Percentiles rank a stretch among this genome's conserved stretches.
These are phyloP conservation scores for Apis mellifera DNA, from an alignment of 1,140 invertebrate species.

Conservation along the genomic window Amel_HAv3.1 CM009936.2:12449001-12449500, in stretches of 20 bases:
- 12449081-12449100: too few species aligned
- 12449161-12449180: background rate
- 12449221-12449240: background rate
- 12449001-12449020: too few species aligned
- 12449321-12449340: background rate
- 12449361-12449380: too few species aligned
- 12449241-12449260: background rate
- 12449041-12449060: too few species aligned
- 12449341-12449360: too few species aligned
- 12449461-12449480: slow-evolving; percentile 28
- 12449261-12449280: too few species aligned
- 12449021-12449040: too few species aligned
- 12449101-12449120: too few species aligned
- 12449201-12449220: background rate
- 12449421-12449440: slow-evolving; percentile 37
- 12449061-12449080: too few species aligned
- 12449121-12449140: too few species aligned
- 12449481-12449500: too few species aligned
- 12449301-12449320: slow-evolving; percentile 20
- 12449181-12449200: slow-evolving; percentile 7
- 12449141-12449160: too few species aligned
- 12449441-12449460: slow-evolving; percentile 47
- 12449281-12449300: background rate
- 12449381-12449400: slow-evolving; percentile 8
- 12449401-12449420: slow-evolving; percentile 11